Base-by-base conservation (phyloP, 2,113 vertebrate genomes). In the Tinamus guttatus region DNA sequence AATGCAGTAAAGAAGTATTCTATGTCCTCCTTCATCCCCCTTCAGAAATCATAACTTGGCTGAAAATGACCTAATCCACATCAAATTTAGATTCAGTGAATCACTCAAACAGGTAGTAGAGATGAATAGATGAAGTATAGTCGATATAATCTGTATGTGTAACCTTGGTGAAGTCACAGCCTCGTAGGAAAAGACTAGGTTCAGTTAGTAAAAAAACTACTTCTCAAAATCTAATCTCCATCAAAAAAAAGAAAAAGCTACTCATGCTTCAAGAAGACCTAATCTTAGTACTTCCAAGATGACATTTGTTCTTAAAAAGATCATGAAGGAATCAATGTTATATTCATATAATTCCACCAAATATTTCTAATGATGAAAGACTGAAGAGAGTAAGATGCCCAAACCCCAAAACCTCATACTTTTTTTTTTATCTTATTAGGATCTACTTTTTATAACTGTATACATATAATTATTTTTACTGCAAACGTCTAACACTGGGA, bases 401-500 rank as follows among this genome's bases (percentile, higher is more conserved):
- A 87, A 87, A 7, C 0, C 0, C 0, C 15, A 56, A 81, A 79
- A 11, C 0, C 10, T 47, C 17, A 73, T 27, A 76, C 13, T 56
- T 40, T 2, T 21, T n/a, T 40, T 41, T 70, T 21, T n/a, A 28
- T 14, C 60, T 36, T 32, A 7, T 85, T 83, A 62, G 4, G 4
- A 5, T 62, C 28, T n/a, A 24, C 1, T 47, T 47, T 47, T 20
- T 47, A 20, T 47, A 20, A n/a, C n/a, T 47, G 20, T 47, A 20
- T 47, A 19, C 19, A 47, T 47, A 20, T 47, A 19, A 15, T 12
- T 59, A 3, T 76, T 91, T 91, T 96, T 51, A 28, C 51, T 94
- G 92, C 77, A 40, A 85, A 93, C 96, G 38, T 43, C 75, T 76
- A 81, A 41, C 15, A 58, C 83, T 80, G 4, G 79, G 65, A 45